Evolutionary conservation across 2,113 vertebrate species (phyloP).

Genomic region (Sylvietta virens): DNA sequence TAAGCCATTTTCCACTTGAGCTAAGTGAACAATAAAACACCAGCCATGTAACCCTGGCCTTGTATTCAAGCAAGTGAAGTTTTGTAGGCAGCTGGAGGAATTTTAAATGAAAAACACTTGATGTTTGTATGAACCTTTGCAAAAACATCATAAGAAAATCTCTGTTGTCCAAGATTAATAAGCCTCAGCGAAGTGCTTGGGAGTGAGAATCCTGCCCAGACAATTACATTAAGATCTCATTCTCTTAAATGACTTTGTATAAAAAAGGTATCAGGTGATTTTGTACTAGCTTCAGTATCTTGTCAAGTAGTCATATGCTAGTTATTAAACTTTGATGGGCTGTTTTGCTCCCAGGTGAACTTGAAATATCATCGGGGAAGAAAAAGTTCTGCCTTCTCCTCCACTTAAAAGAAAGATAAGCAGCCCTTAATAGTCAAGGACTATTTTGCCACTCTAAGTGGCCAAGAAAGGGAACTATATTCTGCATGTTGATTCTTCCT

Average conservation of each 20-base stretch:
- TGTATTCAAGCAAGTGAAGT: not conserved
- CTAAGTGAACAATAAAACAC: conserved; percentile 5
- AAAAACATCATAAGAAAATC: conserved; percentile 10
- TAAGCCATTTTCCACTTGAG: conserved; percentile 40
- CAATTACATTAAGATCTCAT: not conserved
- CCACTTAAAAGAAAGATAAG: not conserved
- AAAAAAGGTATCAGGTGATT: not conserved
- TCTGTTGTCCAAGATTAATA: not conserved
- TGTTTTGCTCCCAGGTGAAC: not conserved
- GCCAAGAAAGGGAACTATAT: not conserved
- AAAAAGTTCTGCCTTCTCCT: not conserved
- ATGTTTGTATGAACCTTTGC: conserved; percentile 2
- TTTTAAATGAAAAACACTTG: conserved; percentile 42
- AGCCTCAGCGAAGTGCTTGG: not conserved
- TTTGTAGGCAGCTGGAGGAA: not conserved
- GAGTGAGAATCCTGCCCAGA: not conserved
- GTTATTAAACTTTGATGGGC: not conserved
- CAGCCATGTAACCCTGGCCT: not conserved
- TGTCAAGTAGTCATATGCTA: not conserved
- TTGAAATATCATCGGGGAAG: not conserved
- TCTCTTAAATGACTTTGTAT: not conserved
- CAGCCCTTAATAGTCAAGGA: not conserved
- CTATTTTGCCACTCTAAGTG: not conserved
- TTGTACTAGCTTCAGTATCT: not conserved
- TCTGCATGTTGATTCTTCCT: not conserved